Evolutionary conservation across 2,113 vertebrate species (phyloP).

Genomic region (Pedetes capensis): DNA sequence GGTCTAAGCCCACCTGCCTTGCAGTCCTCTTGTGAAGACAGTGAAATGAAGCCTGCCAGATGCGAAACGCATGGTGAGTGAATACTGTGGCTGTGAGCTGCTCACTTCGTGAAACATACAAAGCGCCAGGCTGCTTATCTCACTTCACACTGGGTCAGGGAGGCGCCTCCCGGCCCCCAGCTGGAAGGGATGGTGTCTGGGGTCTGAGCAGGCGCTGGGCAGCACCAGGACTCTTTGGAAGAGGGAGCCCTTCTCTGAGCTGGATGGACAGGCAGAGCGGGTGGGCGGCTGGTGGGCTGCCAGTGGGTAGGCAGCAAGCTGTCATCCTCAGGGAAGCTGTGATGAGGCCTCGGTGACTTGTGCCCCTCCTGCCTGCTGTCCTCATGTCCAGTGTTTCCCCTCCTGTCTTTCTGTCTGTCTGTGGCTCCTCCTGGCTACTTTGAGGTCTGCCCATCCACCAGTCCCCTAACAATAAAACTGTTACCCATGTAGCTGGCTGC

Average conservation of each 20-base stretch:
- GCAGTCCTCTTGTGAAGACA: neutral
- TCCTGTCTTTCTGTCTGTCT: neutral
- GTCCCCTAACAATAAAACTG: neutral
- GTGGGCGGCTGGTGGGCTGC: neutral
- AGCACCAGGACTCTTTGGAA: neutral
- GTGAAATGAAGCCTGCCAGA: fast-evolving
- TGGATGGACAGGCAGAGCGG: neutral
- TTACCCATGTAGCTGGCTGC: neutral
- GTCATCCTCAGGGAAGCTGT: neutral
- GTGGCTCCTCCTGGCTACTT: neutral
- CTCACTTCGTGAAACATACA: no score
- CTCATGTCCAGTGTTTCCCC: neutral
- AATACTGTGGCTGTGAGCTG: no score
- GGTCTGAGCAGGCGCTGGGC: neutral
- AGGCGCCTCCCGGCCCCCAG: no score
- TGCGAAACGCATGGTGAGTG: no score
- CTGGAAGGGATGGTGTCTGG: neutral
- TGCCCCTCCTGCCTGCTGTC: neutral
- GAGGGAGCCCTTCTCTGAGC: neutral
- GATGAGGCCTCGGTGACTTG: neutral
- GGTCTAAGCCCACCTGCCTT: neutral
- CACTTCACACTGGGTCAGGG: neutral
- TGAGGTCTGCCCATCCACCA: neutral
- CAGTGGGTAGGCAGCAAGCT: neutral
- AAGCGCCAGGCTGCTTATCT: no score